Percentiles rank a stretch among this genome's conserved stretches.
Conservation (phyloP, 2,113 vertebrate species). For the Chelonoidis abingdonii region DNA sequence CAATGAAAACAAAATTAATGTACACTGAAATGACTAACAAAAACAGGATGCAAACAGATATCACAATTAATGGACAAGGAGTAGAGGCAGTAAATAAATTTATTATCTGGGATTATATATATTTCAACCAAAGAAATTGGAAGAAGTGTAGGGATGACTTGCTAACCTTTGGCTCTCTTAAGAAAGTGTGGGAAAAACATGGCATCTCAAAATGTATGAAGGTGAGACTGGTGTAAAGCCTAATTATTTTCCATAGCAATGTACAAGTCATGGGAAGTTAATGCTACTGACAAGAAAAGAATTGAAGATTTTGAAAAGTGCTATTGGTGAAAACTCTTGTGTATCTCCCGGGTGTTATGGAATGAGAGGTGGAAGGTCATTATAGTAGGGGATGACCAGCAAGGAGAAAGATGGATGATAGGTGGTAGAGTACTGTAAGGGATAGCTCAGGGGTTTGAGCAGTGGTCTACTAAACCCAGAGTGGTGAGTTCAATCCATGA, state of each 20-base stretch:
- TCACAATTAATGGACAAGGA: background rate
- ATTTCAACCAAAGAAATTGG: background rate
- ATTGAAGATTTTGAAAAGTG: background rate
- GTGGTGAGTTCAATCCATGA: too few relatives aligned
- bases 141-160: background rate
- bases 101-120: background rate
- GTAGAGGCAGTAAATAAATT: background rate
- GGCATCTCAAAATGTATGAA: background rate
- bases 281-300: background rate
- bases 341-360: background rate
- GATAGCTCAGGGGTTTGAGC: too few relatives aligned
- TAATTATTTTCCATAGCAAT: background rate
- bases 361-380: background rate
- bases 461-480: too few relatives aligned
- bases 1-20: background rate
- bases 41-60: background rate
- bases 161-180: background rate
- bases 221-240: background rate
- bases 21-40: background rate
- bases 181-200: background rate
- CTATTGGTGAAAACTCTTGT: background rate
- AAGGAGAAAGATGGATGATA: background rate
- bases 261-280: background rate
- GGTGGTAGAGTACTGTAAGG: background rate
- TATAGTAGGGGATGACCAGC: background rate